phyloP scores from a whole-genome alignment of 2,113 vertebrate genomes.

The Halcyon malimbica region DNA sequence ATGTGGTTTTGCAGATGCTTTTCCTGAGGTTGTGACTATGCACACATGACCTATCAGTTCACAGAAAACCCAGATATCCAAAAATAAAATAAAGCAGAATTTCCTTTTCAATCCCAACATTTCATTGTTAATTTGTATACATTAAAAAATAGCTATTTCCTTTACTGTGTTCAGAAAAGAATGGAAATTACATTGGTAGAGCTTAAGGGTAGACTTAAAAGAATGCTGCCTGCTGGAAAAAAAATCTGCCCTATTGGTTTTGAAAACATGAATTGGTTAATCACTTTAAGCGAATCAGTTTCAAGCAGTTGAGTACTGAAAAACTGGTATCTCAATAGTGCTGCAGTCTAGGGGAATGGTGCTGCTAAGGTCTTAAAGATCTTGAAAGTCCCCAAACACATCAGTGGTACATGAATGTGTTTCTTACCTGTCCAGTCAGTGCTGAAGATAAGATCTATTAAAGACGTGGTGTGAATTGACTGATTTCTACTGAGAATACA shows the following conservation, averaged over 20 bases:
- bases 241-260: background rate
- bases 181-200: background rate
- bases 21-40: background rate
- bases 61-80: background rate
- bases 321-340: background rate
- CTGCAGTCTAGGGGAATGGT: background rate
- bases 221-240: background rate
- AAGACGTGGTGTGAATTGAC: background rate
- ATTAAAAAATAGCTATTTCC: background rate
- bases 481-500: background rate
- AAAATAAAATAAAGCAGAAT: background rate
- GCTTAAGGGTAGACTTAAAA: background rate
- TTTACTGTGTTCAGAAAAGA: background rate
- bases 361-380: background rate
- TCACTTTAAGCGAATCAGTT: slow-evolving; percentile 12
- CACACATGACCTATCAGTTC: background rate
- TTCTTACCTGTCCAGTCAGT: background rate
- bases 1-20: background rate
- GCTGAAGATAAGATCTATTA: background rate
- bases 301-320: background rate
- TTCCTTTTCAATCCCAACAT: background rate
- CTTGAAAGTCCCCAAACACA: background rate
- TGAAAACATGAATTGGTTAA: background rate
- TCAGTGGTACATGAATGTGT: background rate
- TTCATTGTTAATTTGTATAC: background rate